Evolutionary conservation across 53 echinoderm and acorn worm genomes (phyloP), one percentile per base, ranked within the genome.

Genomic region (Echinarachnius parma): DNA sequence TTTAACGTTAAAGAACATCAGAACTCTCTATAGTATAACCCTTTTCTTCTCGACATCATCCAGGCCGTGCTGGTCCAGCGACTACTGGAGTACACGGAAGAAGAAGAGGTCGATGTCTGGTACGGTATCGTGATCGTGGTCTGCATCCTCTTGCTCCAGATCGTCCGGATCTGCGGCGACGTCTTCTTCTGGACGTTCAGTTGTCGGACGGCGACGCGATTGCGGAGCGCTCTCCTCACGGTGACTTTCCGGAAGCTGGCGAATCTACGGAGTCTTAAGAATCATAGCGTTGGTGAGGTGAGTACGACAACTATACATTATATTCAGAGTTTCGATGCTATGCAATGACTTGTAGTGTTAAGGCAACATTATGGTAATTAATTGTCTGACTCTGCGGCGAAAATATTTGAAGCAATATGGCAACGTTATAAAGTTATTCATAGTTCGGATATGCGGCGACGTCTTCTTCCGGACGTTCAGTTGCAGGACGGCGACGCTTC

Each of bases 201-300:
- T 22, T 81, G 87, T 35, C 84, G 96, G 9, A 91, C 96, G 1
- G 91, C 90, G 1, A 84, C 82, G 0, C 60, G 96, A 14, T 66
- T 95, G 8, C 74, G 91, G 16, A 69, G 77, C 28, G 96, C 84
- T 1, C 25, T 87, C 19, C 85, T 95, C 18, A 48, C 91, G 3
- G 28, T 80, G 27, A 58, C 82, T 34, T 95, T 95, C 68, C 81
- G 91, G 37, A 91, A 85, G 46, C 76, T 95, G 9, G 84, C 86
- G 1, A 46, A 87, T 33, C 65, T 93, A 9, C 74, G 91, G 9
- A 91, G 90, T 67, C 65, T 95, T 1, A 81, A 95, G 49, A 87
- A 95, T 59, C 87, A 87, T 53, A 84, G 82, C 26, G 87, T 91
- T 28, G 96, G 96, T 48, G 91, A 95, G 87, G 96, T 93, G 52